phyloP scores from a whole-genome alignment of 2,888 invertebrate genomes.

The Salticus scenicus region DNA sequence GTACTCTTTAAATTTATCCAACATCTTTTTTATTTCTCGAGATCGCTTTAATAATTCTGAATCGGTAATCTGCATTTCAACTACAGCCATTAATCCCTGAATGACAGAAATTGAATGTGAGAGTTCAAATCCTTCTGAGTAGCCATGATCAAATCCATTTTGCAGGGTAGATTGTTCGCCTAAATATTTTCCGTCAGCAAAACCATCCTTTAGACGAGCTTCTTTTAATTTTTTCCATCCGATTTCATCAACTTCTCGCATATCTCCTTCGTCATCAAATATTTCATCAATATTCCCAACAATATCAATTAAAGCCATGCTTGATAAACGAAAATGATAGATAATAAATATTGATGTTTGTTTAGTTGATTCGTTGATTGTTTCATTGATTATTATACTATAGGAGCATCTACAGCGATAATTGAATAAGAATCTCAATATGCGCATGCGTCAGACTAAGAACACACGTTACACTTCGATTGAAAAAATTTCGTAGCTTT shows the following conservation, averaged over 20 bases:
- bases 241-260: slow-evolving; percentile 18
- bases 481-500: no score
- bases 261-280: slow-evolving; percentile 10
- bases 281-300: neutral
- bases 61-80: slow-evolving; percentile 13
- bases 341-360: no score
- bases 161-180: slow-evolving; percentile 37
- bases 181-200: slow-evolving; percentile 30
- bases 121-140: slow-evolving; percentile 24
- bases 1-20: slow-evolving; percentile 30
- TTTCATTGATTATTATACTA: no score
- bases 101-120: slow-evolving; percentile 31
- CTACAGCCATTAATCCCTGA: slow-evolving; percentile 27
- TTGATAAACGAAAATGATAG: no score
- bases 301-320: neutral
- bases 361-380: no score
- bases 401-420: no score
- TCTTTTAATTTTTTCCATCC: slow-evolving; percentile 35
- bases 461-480: no score
- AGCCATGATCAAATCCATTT: slow-evolving; percentile 40
- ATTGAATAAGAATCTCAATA: no score
- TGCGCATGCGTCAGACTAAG: no score
- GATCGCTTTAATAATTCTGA: neutral
- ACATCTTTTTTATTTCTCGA: neutral
- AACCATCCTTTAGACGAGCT: slow-evolving; percentile 30